These are phyloP conservation scores for Salvelinus sp. DNA, from an alignment of 2,113 vertebrate genomes.

Conservation along the genomic window DNA sequence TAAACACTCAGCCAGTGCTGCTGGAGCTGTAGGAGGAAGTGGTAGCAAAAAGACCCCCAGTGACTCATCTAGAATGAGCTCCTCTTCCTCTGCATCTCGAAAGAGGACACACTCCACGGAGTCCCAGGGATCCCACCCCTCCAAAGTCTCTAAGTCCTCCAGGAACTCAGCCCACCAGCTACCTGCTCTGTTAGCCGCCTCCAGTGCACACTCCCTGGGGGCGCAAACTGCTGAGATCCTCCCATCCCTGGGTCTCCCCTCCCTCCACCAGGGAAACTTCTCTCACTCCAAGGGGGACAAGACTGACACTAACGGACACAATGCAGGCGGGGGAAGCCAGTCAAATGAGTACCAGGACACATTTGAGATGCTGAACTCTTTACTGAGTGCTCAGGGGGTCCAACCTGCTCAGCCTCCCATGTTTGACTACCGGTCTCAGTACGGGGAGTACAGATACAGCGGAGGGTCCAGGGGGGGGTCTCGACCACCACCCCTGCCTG, in stretches of 20 bases:
- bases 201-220: constrained; percentile 64
- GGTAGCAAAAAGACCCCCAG: constrained; percentile 68
- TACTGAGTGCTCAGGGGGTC: constrained; percentile 93
- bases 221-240: constrained; percentile 64
- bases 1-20: constrained; percentile 70
- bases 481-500: constrained; percentile 85
- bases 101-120: constrained; percentile 85
- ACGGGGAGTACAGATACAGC: constrained; percentile 81
- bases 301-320: constrained; percentile 90
- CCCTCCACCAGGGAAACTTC: constrained; percentile 68
- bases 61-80: constrained; percentile 74
- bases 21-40: constrained; percentile 36
- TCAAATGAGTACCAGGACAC: constrained; percentile 96
- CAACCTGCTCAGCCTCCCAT: constrained; percentile 83
- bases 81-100: constrained; percentile 71
- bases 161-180: constrained; percentile 74
- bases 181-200: constrained; percentile 61
- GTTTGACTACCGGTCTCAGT: constrained; percentile 87
- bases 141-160: constrained; percentile 84
- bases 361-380: constrained; percentile 95
- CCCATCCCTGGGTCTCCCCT: constrained; percentile 61
- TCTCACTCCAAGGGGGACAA: constrained; percentile 85
- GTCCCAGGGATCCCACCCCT: constrained; percentile 58
- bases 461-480: constrained; percentile 73
- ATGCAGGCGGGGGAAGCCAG: constrained; percentile 65